Conservation (phyloP, 1,140 invertebrate species). For the Heterodera carotae region DNA sequence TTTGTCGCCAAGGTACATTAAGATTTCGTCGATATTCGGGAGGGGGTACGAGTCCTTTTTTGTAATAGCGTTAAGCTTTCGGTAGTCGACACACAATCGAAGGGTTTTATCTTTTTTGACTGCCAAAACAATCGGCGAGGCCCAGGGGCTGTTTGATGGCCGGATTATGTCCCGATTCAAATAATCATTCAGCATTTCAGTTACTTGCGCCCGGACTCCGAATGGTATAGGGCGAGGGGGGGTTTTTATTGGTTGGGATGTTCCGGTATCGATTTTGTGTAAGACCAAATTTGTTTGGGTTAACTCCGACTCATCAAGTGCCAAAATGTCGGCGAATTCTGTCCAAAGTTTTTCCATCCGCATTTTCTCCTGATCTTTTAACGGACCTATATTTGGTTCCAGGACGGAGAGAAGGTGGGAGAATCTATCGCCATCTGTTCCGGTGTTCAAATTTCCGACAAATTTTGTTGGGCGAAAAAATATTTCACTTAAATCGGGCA, state of each 20-base stretch:
- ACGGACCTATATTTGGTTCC: neutral
- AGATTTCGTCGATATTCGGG: conserved; percentile 68
- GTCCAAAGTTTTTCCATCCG: neutral
- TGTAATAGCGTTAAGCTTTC: conserved; percentile 67
- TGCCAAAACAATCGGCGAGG: conserved; percentile 68
- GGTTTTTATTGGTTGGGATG: neutral
- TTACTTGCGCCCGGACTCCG: conserved; percentile 4
- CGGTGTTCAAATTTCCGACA: neutral
- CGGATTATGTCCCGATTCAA: conserved; percentile 3
- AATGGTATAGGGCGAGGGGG: neutral
- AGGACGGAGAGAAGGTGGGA: neutral
- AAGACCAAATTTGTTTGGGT: neutral
- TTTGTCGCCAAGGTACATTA: conserved; percentile 61
- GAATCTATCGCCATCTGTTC: neutral
- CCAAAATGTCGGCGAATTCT: neutral
- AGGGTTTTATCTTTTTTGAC: conserved; percentile 68
- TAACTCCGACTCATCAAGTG: neutral
- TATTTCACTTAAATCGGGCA: neutral
- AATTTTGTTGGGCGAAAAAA: neutral
- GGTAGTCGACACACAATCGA: conserved; percentile 68
- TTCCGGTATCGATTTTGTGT: neutral
- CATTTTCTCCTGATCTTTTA: neutral
- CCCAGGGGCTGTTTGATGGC: conserved; percentile 63
- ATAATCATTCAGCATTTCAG: conserved; percentile 20
- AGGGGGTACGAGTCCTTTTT: conserved; percentile 69